Base-by-base conservation (phyloP, 2,888 invertebrate species). In the Epistrophella euchroma region DNA sequence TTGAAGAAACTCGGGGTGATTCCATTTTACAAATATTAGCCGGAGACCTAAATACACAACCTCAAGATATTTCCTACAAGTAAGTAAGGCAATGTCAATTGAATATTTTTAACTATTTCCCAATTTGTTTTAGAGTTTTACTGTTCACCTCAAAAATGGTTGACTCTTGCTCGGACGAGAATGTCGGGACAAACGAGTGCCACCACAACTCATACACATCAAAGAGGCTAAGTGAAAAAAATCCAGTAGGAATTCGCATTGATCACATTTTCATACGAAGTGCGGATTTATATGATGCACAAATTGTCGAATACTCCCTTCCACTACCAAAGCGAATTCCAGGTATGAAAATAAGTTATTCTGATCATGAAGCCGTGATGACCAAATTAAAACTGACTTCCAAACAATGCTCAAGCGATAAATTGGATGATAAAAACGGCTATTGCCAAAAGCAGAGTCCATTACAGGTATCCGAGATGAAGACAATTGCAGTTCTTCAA, bases 31-130 rank as follows among this genome's bases (percentile, higher is more conserved):
- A 96, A 71, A 95, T 99, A 89, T 93, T 99, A 76, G 98, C 97
- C 25, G 99, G 99, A 2, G 99, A 99, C 93, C 94, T 99, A 68
- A 99, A 99, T 92, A 95, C 98, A 15, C 97, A 97, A 89, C 97
- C 98, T 1, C 95, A 95, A 32, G 98, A 98, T 92, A 93, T 98
- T 88, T 95, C 97, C 0, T 97, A 96, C 90, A 94, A 94, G 93
- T 94, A 91, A 80, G 88, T 52, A 13, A n/a, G 17, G 22, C 25
- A 47, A 37, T 35, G 15, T 4, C 11, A 25, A 45, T 68, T 22
- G 37, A 37, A 32, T 37, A 1, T 35, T 35, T 19, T 58, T 1
- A 35, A 17, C 13, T 13, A 17, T 10, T 6, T 17, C 3, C 11
- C 11, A 56, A 6, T 0, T 17, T 13, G 4, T 25, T 40, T 25